These are phyloP conservation scores for Clupea harengus DNA, from an alignment of 2,113 vertebrate species.

Conservation along the genomic window DNA sequence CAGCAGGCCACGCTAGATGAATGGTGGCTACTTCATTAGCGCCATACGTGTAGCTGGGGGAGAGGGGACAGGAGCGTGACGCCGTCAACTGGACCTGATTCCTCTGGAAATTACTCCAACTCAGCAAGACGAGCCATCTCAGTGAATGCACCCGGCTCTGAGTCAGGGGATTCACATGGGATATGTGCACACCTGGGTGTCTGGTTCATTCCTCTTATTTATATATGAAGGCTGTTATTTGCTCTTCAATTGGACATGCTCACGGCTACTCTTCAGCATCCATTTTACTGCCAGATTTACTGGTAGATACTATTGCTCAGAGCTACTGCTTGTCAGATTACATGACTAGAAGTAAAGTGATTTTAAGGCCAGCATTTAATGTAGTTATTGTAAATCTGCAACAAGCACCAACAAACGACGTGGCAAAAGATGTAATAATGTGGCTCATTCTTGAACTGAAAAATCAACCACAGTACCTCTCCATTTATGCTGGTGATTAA, in stretches of 20 bases:
- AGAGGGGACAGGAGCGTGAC: neutral
- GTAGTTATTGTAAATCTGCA: neutral
- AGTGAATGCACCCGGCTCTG: neutral
- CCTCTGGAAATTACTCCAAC: neutral
- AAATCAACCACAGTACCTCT: neutral
- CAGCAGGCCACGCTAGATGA: conserved; percentile 17
- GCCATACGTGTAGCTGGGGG: neutral
- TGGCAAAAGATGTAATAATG: neutral
- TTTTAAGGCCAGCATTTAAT: neutral
- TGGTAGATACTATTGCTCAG: neutral
- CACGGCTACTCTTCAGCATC: neutral
- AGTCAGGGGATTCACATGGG: neutral
- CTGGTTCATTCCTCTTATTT: neutral
- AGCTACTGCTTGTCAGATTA: neutral
- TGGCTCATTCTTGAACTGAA: neutral
- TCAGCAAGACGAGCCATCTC: neutral
- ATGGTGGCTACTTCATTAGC: conserved; percentile 9
- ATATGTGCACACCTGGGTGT: neutral
- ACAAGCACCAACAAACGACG: neutral
- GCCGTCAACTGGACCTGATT: neutral
- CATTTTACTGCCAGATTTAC: neutral
- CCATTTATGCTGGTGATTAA: neutral
- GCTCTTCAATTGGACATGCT: neutral
- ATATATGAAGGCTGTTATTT: neutral
- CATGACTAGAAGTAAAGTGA: neutral